Evolutionary conservation across 1,140 invertebrate genomes (phyloP).

Genomic region (Gerris buenoi): DNA sequence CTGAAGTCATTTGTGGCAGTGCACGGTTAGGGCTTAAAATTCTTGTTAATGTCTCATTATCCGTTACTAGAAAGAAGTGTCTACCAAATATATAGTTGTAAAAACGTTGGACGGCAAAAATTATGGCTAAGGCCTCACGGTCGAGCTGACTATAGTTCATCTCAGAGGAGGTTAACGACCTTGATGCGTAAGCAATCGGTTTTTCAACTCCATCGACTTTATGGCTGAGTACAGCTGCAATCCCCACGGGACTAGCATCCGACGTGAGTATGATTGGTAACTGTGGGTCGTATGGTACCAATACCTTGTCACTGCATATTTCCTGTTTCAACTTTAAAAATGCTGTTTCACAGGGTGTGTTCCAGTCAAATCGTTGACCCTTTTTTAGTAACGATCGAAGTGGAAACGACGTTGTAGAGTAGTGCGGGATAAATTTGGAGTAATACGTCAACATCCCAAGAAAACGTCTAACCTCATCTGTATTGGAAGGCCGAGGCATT

Average conservation of each 20-base stretch:
- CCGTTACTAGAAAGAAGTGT: conserved; percentile 32
- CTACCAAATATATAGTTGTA: conserved; percentile 23
- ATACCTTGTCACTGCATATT: conserved; percentile 17
- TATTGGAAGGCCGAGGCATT: conserved; percentile 16
- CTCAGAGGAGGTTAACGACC: conserved; percentile 29
- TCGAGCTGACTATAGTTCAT: conserved; percentile 34
- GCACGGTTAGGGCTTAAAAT: background rate
- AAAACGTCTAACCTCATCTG: conserved; percentile 23
- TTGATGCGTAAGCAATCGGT: conserved; percentile 31
- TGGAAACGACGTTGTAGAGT: conserved; percentile 12
- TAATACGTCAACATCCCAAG: conserved; percentile 28
- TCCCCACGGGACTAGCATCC: conserved; percentile 25
- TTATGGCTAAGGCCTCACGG: conserved; percentile 32
- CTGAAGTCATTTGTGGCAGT: too few relatives aligned
- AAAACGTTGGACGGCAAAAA: background rate
- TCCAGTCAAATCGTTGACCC: conserved; percentile 16
- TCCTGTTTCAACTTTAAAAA: conserved; percentile 30
- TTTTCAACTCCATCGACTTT: conserved; percentile 17
- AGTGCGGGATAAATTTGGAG: conserved; percentile 23
- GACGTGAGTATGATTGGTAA: conserved; percentile 29
- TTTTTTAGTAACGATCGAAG: conserved; percentile 16
- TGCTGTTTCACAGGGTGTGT: conserved; percentile 21
- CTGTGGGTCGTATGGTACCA: conserved; percentile 28
- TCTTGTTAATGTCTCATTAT: conserved; percentile 24
- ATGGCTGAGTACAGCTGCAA: conserved; percentile 25